Evolutionary conservation across 1,140 invertebrate genomes (phyloP).

Genomic region (Pachyrhynchus sulphureomaculatus): DNA sequence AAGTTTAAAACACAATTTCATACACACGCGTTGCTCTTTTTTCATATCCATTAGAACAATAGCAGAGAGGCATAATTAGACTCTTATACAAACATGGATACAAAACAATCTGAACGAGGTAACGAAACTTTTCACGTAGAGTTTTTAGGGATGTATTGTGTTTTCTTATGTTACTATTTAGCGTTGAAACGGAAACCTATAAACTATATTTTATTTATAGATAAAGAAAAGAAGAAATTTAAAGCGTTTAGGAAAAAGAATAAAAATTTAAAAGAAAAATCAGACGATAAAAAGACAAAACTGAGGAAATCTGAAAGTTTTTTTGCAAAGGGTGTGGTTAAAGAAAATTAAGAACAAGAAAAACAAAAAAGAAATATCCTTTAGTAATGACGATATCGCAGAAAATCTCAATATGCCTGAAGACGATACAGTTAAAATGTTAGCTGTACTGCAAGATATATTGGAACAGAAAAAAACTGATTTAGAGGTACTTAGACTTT

Average conservation of each 20-base stretch:
- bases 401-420: constrained; percentile 31
- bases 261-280: constrained; percentile 17
- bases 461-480: constrained; percentile 13
- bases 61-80: too few species aligned
- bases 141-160: too few species aligned
- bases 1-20: too few species aligned
- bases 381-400: constrained; percentile 1
- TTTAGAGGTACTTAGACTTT: too few species aligned
- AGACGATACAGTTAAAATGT: constrained; percentile 25
- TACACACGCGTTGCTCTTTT: too few species aligned
- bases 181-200: too few species aligned
- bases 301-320: constrained; percentile 37
- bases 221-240: constrained; percentile 7
- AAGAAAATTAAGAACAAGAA: constrained; percentile 31
- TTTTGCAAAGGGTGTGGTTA: constrained; percentile 34
- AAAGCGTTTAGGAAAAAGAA: background rate
- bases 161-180: too few species aligned
- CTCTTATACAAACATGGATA: too few species aligned
- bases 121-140: too few species aligned
- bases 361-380: constrained; percentile 16
- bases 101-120: too few species aligned
- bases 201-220: background rate
- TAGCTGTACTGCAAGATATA: constrained; percentile 35
- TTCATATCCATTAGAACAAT: too few species aligned
- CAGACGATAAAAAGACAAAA: constrained; percentile 24